These are phyloP conservation scores for Calliphora vomitoria DNA, from an alignment of 2,888 invertebrate species.

Conservation along the genomic window DNA sequence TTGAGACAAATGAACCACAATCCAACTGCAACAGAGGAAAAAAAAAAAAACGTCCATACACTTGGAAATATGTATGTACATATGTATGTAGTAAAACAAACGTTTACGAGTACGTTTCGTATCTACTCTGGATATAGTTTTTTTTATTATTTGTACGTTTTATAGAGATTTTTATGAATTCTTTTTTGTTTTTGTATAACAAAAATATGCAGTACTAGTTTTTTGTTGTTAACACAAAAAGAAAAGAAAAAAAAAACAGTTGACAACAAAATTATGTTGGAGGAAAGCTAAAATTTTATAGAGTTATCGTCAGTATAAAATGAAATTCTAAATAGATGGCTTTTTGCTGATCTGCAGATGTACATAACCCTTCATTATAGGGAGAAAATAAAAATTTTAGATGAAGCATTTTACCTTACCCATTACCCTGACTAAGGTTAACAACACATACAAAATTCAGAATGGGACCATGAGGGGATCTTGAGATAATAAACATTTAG, in stretches of 20 bases:
- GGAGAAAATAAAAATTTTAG: too few relatives aligned
- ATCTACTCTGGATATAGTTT: constrained; percentile 13
- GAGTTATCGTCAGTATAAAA: neutral
- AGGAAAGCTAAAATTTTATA: neutral
- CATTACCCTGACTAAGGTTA: too few relatives aligned
- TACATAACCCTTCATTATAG: too few relatives aligned
- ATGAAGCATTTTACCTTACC: too few relatives aligned
- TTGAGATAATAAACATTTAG: too few relatives aligned
- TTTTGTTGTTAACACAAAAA: constrained; percentile 21
- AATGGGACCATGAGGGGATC: too few relatives aligned
- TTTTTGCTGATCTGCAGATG: too few relatives aligned
- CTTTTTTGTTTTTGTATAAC: constrained; percentile 32
- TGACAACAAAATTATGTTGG: constrained; percentile 46
- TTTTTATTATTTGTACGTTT: constrained; percentile 24
- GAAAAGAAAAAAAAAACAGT: constrained; percentile 47
- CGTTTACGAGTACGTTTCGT: constrained; percentile 2
- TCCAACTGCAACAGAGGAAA: constrained; percentile 7
- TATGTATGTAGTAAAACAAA: constrained; percentile 31
- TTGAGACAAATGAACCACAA: constrained; percentile 74
- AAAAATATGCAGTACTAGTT: constrained; percentile 66
- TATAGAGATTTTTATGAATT: constrained; percentile 5
- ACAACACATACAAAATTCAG: too few relatives aligned
- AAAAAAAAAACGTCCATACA: constrained; percentile 6
- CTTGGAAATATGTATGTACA: constrained; percentile 30
- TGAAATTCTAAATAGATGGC: too few relatives aligned